Evolutionary conservation across 1,140 invertebrate species (phyloP), one percentile per base, ranked within the genome.

Genomic region (Drosophila punjabiensis): DNA sequence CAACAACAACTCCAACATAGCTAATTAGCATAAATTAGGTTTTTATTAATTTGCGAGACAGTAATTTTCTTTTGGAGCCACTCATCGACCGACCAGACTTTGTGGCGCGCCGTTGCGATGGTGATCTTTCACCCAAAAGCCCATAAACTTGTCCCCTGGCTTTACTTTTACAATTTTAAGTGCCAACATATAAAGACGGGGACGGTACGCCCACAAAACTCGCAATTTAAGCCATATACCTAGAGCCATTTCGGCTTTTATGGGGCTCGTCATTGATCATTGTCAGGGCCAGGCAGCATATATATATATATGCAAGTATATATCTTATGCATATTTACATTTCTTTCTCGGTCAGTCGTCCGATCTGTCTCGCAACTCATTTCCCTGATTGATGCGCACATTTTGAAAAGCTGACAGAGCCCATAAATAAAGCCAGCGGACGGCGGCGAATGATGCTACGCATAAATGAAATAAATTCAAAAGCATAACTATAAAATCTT

Each of bases 21-120:
- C 45, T 77, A 90, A 90, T 90, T 90, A 90, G 66, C 86, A 90
- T 90, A 90, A 90, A 91, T 91, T 90, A 90, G 89, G 63, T 90
- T 90, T 77, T 90, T 90, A 90, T 90, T 91, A 90, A 90, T 90
- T 90, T 90, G 86, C 80, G 86, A 80, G 81, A 90, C 79, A 90
- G 82, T 90, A 90, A 90, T 91, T 90, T 81, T 82, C 82, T 80
- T 82, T 90, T 80, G 79, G 79, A 66, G 75, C 55, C 62, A 76
- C 56, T 65, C 55, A 78, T 67, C 71, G 71, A 47, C 59, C 47
- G 65, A 50, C 85, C 82, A 90, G 86, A 90, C 86, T 82, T 86
- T 58, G 64, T 90, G 86, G 86, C 86, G 86, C 86, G 86, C 16
- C 50, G 16, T 4, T 61, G 41, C 53, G 66, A 66, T 65, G 50